A percentile compares a stretch with the other conserved stretches of the same genome.
Evolutionary conservation across 2,797 vertebrate genomes (phyloP).

Genomic region (Echeneis naucrates): DNA sequence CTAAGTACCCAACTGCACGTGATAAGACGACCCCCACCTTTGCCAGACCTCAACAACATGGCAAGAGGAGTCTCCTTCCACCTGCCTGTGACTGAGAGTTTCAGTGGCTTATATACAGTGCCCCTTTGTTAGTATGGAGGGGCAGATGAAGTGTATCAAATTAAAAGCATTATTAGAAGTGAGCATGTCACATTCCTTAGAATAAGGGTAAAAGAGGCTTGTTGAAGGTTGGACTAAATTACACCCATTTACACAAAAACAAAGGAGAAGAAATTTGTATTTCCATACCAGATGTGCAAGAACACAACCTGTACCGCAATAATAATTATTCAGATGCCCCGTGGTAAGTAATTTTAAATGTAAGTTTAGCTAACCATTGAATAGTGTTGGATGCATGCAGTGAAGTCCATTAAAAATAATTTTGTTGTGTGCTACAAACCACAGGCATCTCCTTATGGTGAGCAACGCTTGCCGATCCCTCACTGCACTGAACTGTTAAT

Average conservation of each 20-base stretch:
- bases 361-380: slow-evolving; percentile 18
- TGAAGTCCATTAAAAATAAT: slow-evolving; percentile 20
- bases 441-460: slow-evolving; percentile 32
- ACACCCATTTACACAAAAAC: background rate
- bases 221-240: background rate
- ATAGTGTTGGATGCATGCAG: slow-evolving; percentile 21
- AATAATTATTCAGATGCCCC: background rate
- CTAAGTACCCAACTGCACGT: slow-evolving; percentile 53
- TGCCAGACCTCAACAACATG: slow-evolving; percentile 30
- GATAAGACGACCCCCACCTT: slow-evolving; percentile 56
- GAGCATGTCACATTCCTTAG: slow-evolving; percentile 36
- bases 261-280: background rate
- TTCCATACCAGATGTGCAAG: background rate
- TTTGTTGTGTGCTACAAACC: slow-evolving; percentile 28
- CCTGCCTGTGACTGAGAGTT: slow-evolving; percentile 30
- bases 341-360: slow-evolving; percentile 15
- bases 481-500: slow-evolving; percentile 45
- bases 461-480: slow-evolving; percentile 27
- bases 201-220: slow-evolving; percentile 18
- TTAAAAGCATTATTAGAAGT: slow-evolving; percentile 54
- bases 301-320: slow-evolving; percentile 1
- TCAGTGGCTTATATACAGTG: slow-evolving; percentile 41
- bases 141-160: slow-evolving; percentile 45
- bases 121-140: slow-evolving; percentile 57
- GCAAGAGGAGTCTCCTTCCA: slow-evolving; percentile 45